Base-by-base conservation (phyloP, 2,888 invertebrate species). In the Anodontia alba region DNA sequence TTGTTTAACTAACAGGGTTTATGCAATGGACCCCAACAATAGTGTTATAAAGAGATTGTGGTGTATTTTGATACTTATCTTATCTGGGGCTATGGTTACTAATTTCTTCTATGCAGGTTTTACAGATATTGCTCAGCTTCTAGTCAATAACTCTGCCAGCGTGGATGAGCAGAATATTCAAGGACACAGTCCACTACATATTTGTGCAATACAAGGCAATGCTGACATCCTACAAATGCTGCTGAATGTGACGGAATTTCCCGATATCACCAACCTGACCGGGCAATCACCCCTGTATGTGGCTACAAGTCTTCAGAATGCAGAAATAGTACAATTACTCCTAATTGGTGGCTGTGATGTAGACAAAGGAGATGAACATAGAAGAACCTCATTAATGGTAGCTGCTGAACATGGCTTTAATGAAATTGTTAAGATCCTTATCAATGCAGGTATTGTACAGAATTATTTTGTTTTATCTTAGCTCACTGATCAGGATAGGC, bases 81-180 rank as follows among this genome's bases (percentile, higher is more conserved):
- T n/a, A n/a, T n/a, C n/a, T n/a, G n/a, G n/a, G n/a, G n/a, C n/a
- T n/a, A n/a, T n/a, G n/a, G n/a, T n/a, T n/a, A n/a, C n/a, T n/a
- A n/a, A n/a, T n/a, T n/a, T n/a, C n/a, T n/a, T n/a, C n/a, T n/a
- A n/a, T n/a, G n/a, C n/a, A n/a, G 86, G 91, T 20, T 84, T 87
- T 71, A 43, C 62, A 29, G 84, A 90, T 5, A 88, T 93, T 26
- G 89, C 89, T 7, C 74, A 90, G 70, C 74, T 93, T 38, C 86
- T 94, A 15, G 86, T 93, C 29, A 80, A 90, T 26, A 83, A 89
- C 76, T 79, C 83, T 29, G 93, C 93, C 51, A 89, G 92, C 74
- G 76, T 92, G 29, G 91, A 94, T 79, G 80, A 85, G 29, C 87
- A 86, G 33, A 93, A 93, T 84, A 90, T 91, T 62, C 84, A 89